Percentiles rank a stretch among this genome's conserved stretches.
Evolutionary conservation across 2,113 vertebrate genomes (phyloP).

Genomic region (Cheilinus undulatus): DNA sequence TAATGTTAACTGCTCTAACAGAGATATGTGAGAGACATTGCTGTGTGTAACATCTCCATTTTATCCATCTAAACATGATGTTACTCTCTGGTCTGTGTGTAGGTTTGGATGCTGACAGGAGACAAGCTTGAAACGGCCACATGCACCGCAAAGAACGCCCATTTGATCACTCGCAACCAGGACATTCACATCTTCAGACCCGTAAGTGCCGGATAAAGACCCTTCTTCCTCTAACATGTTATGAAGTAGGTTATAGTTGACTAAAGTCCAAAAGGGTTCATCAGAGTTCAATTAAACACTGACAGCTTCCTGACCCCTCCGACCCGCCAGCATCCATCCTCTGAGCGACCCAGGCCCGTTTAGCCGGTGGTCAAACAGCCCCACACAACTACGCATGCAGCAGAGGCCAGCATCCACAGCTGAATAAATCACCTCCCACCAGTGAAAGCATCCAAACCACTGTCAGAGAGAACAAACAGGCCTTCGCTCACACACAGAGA

Average conservation of each 20-base stretch:
- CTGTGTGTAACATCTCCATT: background rate
- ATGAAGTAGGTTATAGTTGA: conserved; percentile 6
- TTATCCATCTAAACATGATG: background rate
- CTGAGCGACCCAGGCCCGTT: conserved; percentile 29
- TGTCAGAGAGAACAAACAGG: conserved; percentile 75
- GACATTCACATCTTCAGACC: conserved; percentile 95
- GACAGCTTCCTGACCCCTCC: conserved; percentile 41
- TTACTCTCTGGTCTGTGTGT: conserved; percentile 29
- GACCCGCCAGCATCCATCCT: conserved; percentile 40
- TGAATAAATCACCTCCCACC: conserved; percentile 75
- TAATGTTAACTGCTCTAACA: too few species aligned
- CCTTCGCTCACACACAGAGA: conserved; percentile 50
- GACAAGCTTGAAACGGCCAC: conserved; percentile 98
- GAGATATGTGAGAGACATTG: background rate
- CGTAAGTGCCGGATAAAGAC: conserved; percentile 78
- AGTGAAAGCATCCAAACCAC: conserved; percentile 55
- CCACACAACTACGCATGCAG: conserved; percentile 25
- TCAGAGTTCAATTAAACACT: conserved; percentile 38
- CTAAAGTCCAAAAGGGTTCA: conserved; percentile 24
- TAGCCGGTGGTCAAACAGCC: conserved; percentile 39
- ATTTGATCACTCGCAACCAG: conserved; percentile 95
- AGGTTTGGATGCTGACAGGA: conserved; percentile 99
- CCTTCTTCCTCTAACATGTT: background rate
- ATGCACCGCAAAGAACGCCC: conserved; percentile 96
- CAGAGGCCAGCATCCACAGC: conserved; percentile 47